These are phyloP conservation scores for Lanius collurio DNA, from an alignment of 2,113 vertebrate species.

Conservation along the genomic window DNA sequence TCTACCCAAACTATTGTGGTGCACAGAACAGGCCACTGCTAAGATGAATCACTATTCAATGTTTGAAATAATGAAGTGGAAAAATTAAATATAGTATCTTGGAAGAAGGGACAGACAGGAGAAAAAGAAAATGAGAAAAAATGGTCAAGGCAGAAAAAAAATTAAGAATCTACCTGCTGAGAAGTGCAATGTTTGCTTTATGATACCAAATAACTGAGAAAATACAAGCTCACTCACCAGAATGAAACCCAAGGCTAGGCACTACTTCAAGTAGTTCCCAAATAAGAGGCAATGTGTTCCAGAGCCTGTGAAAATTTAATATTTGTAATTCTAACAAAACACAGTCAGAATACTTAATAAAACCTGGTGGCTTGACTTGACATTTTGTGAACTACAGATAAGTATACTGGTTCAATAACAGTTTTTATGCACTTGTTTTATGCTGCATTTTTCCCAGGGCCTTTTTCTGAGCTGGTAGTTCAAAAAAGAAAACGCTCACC, in stretches of 20 bases:
- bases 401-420: background rate
- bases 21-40: conserved; percentile 24
- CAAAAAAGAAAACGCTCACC: background rate
- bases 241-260: conserved; percentile 33
- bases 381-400: conserved; percentile 33
- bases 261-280: conserved; percentile 10
- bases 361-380: conserved; percentile 23
- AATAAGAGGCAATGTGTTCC: background rate
- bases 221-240: background rate
- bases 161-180: conserved; percentile 35
- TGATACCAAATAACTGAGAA: conserved; percentile 31
- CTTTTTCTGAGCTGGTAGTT: background rate
- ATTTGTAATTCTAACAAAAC: conserved; percentile 57
- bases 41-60: conserved; percentile 50
- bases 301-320: conserved; percentile 10
- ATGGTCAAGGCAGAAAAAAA: background rate
- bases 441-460: background rate
- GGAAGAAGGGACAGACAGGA: background rate
- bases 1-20: conserved; percentile 45
- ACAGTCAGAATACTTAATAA: conserved; percentile 29
- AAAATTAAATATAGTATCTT: conserved; percentile 60
- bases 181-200: conserved; percentile 24
- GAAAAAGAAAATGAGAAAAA: conserved; percentile 12
- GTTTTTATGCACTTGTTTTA: conserved; percentile 20
- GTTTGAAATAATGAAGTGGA: conserved; percentile 50